These are phyloP conservation scores for Urosaurus nigricauda DNA, from an alignment of 2,797 vertebrate species.

Conservation along the genomic window DNA sequence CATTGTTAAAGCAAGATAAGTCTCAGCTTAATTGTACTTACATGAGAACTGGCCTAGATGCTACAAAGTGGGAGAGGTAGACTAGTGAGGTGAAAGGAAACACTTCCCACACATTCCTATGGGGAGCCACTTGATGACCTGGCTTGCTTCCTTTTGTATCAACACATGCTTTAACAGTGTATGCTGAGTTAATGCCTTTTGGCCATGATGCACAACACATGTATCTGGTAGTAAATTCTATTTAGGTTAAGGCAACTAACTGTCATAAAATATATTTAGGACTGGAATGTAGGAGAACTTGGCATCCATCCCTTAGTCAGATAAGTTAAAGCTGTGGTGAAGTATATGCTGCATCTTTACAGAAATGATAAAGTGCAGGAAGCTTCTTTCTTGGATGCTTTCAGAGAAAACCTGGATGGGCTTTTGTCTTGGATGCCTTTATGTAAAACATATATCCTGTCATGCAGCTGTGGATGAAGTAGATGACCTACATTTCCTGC, in stretches of 20 bases:
- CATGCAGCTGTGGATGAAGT: neutral
- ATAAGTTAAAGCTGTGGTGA: neutral
- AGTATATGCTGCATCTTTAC: neutral
- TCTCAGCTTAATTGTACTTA: neutral
- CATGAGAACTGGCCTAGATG: neutral
- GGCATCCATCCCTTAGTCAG: conserved; percentile 3
- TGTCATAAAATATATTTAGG: conserved; percentile 22
- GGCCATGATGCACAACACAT: neutral
- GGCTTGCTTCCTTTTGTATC: neutral
- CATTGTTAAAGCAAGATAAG: neutral
- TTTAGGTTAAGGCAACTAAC: neutral
- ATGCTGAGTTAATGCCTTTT: neutral
- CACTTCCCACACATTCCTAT: neutral
- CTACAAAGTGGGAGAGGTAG: neutral
- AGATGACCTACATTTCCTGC: neutral
- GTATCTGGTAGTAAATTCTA: neutral
- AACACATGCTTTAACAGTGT: neutral
- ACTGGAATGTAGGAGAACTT: neutral
- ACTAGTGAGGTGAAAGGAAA: neutral
- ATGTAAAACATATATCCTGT: neutral
- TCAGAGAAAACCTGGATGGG: neutral
- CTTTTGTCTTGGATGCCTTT: neutral
- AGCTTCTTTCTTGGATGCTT: neutral
- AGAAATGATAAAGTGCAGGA: neutral
- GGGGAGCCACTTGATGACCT: neutral